Evolutionary conservation across 92 coral and sea anemone genomes (phyloP).

Genomic region (Palythoa grandis): DNA sequence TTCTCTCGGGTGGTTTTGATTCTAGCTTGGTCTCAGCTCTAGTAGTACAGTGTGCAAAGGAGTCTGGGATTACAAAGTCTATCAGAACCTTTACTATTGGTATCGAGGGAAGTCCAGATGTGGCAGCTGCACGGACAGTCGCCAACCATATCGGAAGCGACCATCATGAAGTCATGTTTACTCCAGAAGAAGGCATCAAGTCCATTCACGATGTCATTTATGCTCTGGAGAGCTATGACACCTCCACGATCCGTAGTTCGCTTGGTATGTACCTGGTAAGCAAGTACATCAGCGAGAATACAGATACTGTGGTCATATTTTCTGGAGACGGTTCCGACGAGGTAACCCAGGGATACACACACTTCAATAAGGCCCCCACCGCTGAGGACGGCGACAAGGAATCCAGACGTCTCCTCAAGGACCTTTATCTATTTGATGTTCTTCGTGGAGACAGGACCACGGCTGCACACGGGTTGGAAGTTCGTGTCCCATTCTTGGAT

Average conservation of each 20-base stretch:
- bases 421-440: slow-evolving; percentile 55
- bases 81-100: slow-evolving; percentile 60
- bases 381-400: slow-evolving; percentile 64
- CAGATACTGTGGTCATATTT: slow-evolving; percentile 57
- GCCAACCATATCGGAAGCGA: slow-evolving; percentile 59
- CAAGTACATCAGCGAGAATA: slow-evolving; percentile 62
- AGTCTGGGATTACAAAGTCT: slow-evolving; percentile 35
- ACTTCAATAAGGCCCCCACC: slow-evolving; percentile 62
- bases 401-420: slow-evolving; percentile 57
- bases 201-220: slow-evolving; percentile 54
- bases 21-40: slow-evolving; percentile 59
- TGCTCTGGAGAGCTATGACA: slow-evolving; percentile 63
- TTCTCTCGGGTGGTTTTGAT: slow-evolving; percentile 64
- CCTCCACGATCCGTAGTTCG: slow-evolving; percentile 39
- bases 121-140: slow-evolving; percentile 70
- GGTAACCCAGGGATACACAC: slow-evolving; percentile 58
- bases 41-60: slow-evolving; percentile 48
- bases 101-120: slow-evolving; percentile 62
- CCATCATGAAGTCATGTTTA: slow-evolving; percentile 64
- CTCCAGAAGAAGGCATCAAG: slow-evolving; percentile 62
- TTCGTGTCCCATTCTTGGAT: slow-evolving; percentile 60
- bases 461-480: slow-evolving; percentile 60
- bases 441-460: slow-evolving; percentile 66
- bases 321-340: slow-evolving; percentile 67
- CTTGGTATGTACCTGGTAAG: slow-evolving; percentile 43